phyloP scores from a whole-genome alignment of 1,140 invertebrate genomes.

The Adelges cooleyi region DNA sequence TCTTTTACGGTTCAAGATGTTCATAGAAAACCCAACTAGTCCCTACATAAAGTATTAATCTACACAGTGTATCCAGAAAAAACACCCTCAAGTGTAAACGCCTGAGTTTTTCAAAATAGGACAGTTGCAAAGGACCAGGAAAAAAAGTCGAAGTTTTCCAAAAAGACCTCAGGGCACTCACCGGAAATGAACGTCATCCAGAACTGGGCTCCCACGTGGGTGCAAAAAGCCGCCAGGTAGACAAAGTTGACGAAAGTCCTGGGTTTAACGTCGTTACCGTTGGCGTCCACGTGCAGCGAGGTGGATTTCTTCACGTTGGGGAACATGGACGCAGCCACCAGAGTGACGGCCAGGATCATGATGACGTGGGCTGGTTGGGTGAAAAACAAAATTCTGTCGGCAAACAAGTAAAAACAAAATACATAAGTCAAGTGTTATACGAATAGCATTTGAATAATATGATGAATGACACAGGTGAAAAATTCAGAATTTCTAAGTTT shows the following conservation, averaged over 20 bases:
- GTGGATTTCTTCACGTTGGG: not conserved
- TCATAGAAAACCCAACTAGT: too few relatives aligned
- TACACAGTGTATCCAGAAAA: too few relatives aligned
- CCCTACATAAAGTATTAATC: too few relatives aligned
- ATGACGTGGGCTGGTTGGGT: slow-evolving; percentile 65
- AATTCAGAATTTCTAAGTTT: too few relatives aligned
- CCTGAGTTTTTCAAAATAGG: too few relatives aligned
- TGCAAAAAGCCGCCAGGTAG: slow-evolving; percentile 59
- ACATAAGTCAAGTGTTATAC: too few relatives aligned
- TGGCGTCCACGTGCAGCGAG: slow-evolving; percentile 4
- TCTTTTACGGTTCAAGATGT: too few relatives aligned
- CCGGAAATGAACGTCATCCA: slow-evolving; percentile 84
- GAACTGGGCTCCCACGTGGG: slow-evolving; percentile 68
- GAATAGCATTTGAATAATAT: too few relatives aligned
- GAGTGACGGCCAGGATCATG: slow-evolving; percentile 49
- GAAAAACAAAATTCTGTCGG: slow-evolving; percentile 53
- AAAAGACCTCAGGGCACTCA: slow-evolving; percentile 40
- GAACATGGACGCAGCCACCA: slow-evolving; percentile 40
- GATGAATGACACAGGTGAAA: too few relatives aligned
- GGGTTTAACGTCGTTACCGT: slow-evolving; percentile 33
- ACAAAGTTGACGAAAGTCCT: slow-evolving; percentile 43
- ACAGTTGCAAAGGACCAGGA: too few relatives aligned
- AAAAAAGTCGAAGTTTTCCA: too few relatives aligned
- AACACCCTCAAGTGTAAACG: too few relatives aligned
- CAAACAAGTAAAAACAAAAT: slow-evolving; percentile 34